A percentile compares a stretch with the other conserved stretches of the same genome.
phyloP scores from a whole-genome alignment of 1,140 invertebrate species.

The Heliothis virescens region DNA sequence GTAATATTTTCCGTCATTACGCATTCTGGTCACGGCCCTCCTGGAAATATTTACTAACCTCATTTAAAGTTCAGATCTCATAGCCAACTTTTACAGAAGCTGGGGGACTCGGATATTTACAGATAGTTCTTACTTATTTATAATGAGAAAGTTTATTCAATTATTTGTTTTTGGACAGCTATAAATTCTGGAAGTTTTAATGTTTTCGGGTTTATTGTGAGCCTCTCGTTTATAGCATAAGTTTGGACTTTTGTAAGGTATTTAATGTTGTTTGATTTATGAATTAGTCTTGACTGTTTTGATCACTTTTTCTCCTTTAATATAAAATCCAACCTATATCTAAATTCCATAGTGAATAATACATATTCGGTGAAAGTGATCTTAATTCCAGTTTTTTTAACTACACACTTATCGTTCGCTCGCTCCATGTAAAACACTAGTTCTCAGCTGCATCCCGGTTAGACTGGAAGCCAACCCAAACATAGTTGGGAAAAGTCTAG shows the following conservation, averaged over 20 bases:
- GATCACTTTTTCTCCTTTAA: too few species aligned
- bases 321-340: too few species aligned
- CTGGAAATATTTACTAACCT: neutral
- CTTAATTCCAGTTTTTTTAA: too few species aligned
- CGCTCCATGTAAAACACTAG: too few species aligned
- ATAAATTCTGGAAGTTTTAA: conserved; percentile 29
- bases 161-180: conserved; percentile 32
- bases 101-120: neutral
- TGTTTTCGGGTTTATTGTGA: conserved; percentile 8
- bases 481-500: too few species aligned
- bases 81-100: neutral
- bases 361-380: too few species aligned
- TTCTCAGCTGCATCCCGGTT: too few species aligned
- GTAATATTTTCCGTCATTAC: neutral
- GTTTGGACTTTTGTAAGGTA: neutral
- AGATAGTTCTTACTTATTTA: conserved; percentile 24
- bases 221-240: conserved; percentile 5
- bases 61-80: neutral
- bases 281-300: too few species aligned
- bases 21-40: neutral
- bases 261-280: neutral
- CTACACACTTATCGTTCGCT: too few species aligned
- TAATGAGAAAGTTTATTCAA: conserved; percentile 41
- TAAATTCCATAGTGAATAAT: too few species aligned
- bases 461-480: too few species aligned